Conservation (phyloP, 2,113 vertebrate genomes). For the Caranx melampygus region DNA sequence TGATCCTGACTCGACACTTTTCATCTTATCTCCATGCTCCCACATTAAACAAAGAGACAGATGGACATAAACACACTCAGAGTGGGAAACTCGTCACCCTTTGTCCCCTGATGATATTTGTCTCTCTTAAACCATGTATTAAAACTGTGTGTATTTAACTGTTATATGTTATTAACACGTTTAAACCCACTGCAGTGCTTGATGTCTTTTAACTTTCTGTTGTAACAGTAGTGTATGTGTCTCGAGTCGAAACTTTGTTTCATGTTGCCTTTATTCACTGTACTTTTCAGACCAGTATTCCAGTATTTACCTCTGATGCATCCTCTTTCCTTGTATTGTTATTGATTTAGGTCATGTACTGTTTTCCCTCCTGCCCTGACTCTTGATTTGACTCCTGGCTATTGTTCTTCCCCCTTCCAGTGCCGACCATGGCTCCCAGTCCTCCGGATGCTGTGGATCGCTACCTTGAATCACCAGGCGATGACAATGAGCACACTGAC, state of each 20-base stretch:
- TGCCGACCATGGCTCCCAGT: slow-evolving; percentile 90
- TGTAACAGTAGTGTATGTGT: slow-evolving; percentile 8
- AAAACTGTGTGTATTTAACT: slow-evolving; percentile 28
- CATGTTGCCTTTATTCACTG: background rate
- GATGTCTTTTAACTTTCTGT: background rate
- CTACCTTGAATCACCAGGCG: slow-evolving; percentile 94
- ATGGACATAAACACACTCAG: slow-evolving; percentile 22
- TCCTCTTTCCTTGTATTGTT: background rate
- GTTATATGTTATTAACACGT: slow-evolving; percentile 31
- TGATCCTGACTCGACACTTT: slow-evolving; percentile 66
- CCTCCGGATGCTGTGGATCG: slow-evolving; percentile 93
- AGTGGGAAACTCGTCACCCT: slow-evolving; percentile 29
- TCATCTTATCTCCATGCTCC: slow-evolving; percentile 65
- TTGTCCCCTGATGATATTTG: slow-evolving; percentile 29
- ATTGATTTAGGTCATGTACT: background rate
- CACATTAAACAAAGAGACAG: slow-evolving; percentile 52
- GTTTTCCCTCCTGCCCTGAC: background rate
- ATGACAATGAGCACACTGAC: slow-evolving; percentile 92
- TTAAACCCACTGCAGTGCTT: background rate
- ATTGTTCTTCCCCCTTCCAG: slow-evolving; percentile 46
- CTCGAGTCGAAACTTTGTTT: slow-evolving; percentile 1
- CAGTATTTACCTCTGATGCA: slow-evolving; percentile 3
- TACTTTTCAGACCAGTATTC: slow-evolving; percentile 29
- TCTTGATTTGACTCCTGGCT: slow-evolving; percentile 20
- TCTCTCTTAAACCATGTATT: slow-evolving; percentile 9